Evolutionary conservation across 2,113 vertebrate species (phyloP), one percentile per base, ranked within the genome.

Genomic region (Chrysochloris asiatica): DNA sequence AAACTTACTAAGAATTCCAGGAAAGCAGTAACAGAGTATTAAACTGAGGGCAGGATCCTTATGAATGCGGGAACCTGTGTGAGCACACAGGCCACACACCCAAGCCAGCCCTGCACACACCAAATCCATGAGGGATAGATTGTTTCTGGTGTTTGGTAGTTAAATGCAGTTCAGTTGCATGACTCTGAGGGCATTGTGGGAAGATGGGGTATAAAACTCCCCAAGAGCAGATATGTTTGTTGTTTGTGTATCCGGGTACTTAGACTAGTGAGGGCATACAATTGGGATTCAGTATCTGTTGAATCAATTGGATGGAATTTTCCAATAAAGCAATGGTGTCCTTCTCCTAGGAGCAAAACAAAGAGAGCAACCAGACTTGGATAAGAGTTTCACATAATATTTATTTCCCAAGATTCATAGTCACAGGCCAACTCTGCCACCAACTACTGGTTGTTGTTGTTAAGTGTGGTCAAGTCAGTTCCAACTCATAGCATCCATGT

Each of bases 191-290:
- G 54, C 11, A 8, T 12, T 0, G 21, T 36, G 28, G 33, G 3
- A 50, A 52, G n/a, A 43, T 6, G 0, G 0, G 0, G 4, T 9
- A 1, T 0, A 33, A 43, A n/a, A 69, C 3, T 1, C 41, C 65
- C 0, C 2, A 16, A 21, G 28, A 75, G 16, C 5, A 76, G 28
- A 9, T 6, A 3, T 48, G 2, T 4, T 4, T n/a, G 17, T 43
- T 45, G 19, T 13, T 38, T 63, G 61, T 63, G 61, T 63, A 14
- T 33, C 61, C 61, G 33, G 59, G 59, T 28, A 30, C 59, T 28
- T 61, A 61, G 28, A 12, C 10, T 61, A 33, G 59, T 61, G 59
- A 26, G 11, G 33, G 61, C 30, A 33, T 8, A 33, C 61, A 30
- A 13, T 63, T 5, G n/a, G n/a, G n/a, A n/a, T n/a, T n/a, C n/a